These are phyloP conservation scores for Cryptophagus acutangulus DNA, from an alignment of 2,888 invertebrate genomes.

Conservation along the genomic window DNA sequence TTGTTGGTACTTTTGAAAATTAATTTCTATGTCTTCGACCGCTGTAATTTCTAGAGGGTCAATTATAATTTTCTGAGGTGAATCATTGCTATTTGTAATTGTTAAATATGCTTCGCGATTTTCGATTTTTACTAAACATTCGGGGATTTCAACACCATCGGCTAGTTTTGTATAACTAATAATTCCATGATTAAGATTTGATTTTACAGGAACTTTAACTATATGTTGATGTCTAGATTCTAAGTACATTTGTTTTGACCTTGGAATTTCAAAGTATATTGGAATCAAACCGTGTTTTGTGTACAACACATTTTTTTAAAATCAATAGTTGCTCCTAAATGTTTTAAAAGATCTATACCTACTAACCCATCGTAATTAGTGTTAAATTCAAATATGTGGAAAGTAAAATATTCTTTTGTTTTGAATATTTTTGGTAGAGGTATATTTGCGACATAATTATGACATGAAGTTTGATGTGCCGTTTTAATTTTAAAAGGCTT, in stretches of 20 bases:
- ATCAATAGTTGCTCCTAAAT: slow-evolving; percentile 3
- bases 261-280: background rate
- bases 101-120: background rate
- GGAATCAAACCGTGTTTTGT: background rate
- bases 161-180: background rate
- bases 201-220: slow-evolving; percentile 3
- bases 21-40: background rate
- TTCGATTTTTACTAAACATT: slow-evolving; percentile 4
- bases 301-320: too few relatives aligned
- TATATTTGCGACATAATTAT: background rate
- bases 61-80: background rate
- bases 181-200: slow-evolving; percentile 1
- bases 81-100: background rate
- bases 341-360: background rate
- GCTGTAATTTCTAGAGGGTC: background rate
- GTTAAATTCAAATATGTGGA: slow-evolving; percentile 4
- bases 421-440: slow-evolving; percentile 3
- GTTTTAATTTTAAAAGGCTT: slow-evolving; percentile 4
- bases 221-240: background rate
- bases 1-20: background rate
- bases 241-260: background rate
- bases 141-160: slow-evolving; percentile 1
- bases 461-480: background rate
- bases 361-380: background rate
- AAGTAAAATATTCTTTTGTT: background rate